phyloP scores from a whole-genome alignment of 2,888 invertebrate species.

The Adela reaumurella region DNA sequence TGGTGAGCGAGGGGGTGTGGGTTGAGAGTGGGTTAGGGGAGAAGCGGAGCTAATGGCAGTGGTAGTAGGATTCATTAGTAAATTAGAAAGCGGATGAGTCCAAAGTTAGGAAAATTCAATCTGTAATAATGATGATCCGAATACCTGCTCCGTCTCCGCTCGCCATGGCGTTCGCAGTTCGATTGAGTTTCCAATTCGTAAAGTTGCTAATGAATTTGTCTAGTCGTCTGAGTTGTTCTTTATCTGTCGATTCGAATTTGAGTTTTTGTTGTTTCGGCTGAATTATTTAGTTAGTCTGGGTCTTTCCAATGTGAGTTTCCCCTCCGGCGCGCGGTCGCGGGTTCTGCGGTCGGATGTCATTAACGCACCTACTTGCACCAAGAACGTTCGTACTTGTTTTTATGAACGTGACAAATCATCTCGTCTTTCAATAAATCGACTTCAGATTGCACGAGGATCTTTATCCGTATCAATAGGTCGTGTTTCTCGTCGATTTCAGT shows the following conservation, averaged over 20 bases:
- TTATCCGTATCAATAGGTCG: too few species aligned
- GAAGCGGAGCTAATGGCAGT: constrained; percentile 41
- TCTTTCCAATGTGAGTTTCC: too few species aligned
- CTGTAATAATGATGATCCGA: constrained; percentile 54
- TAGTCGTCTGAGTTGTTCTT: not conserved
- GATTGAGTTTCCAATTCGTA: constrained; percentile 12
- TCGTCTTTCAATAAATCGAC: too few species aligned
- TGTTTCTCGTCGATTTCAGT: too few species aligned
- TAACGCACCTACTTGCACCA: too few species aligned
- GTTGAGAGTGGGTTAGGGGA: constrained; percentile 10
- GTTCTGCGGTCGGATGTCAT: too few species aligned
- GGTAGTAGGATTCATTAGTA: constrained; percentile 58
- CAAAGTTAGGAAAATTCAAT: constrained; percentile 58
- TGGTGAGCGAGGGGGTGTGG: too few species aligned
- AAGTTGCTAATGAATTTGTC: constrained; percentile 35
- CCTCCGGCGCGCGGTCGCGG: constrained; percentile 40
- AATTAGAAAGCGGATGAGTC: constrained; percentile 58
- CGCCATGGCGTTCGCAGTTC: constrained; percentile 1
- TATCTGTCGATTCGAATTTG: constrained; percentile 34
- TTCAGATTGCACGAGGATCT: too few species aligned
- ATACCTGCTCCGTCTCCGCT: constrained; percentile 40
- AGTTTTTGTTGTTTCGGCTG: constrained; percentile 25
- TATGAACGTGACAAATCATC: too few species aligned
- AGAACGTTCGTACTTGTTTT: too few species aligned
- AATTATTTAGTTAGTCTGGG: constrained; percentile 56